Base-by-base conservation (phyloP, 2,888 invertebrate genomes). In the Mystacides longicornis region DNA sequence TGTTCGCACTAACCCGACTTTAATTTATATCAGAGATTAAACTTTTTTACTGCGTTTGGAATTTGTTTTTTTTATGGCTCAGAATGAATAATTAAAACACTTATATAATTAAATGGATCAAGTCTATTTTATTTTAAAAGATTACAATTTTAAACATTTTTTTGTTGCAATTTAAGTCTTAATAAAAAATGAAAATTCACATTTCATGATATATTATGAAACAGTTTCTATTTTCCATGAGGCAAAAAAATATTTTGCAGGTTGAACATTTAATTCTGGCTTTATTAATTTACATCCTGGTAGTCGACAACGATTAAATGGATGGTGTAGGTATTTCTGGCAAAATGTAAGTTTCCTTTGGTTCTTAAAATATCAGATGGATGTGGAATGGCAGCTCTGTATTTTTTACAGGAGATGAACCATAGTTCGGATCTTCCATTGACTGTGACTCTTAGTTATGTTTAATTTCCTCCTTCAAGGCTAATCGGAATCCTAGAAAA, bases 291-390 rank as follows among this genome's bases (percentile, higher is more conserved):
- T 43, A 43, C 43, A 43, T 5, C 43, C 43, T 11, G 43, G 43
- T 16, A 43, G 16, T 18, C 43, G 7, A 43, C 43, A 43, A 43
- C 16, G 43, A 43, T 43, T 43, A 43, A 16, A 43, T 43, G 5
- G 43, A 11, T 43, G 43, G 43, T 43, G 43, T 43, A 18, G 43
- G 43, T 43, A 43, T 43, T 43, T 43, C 43, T 16, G 43, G 43
- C 16, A n/a, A 43, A 16, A n/a, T 43, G 43, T 18, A 43, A 18
- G 4, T 18, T 43, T 16, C 43, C 43, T 43, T 43, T 43, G 14
- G 14, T 43, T 43, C 43, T 43, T n/a, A 43, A 43, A n/a, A 43
- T 14, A 43, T 43, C 9, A 43, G 9, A 18, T 43, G 43, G 7
- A 43, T 11, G 43, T 43, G 43, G 4, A 14, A 43, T 18, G 7